Evolutionary conservation across 2,113 vertebrate species (phyloP).

Genomic region (Felis catus): DNA sequence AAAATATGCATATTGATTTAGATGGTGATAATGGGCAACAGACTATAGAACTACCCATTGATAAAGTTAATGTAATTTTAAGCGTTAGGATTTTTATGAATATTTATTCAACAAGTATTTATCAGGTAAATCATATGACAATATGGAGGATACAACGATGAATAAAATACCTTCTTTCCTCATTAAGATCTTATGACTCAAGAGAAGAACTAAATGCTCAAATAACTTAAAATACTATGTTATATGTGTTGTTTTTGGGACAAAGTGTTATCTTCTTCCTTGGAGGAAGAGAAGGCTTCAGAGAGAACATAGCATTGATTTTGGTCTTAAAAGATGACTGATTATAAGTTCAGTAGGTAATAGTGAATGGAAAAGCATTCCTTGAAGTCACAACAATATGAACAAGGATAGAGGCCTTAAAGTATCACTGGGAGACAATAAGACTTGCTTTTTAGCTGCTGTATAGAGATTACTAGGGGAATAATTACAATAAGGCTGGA

Average conservation of each 20-base stretch:
- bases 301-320: slow-evolving; percentile 13
- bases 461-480: background rate
- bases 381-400: slow-evolving; percentile 26
- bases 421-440: background rate
- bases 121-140: slow-evolving; percentile 20
- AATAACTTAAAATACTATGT: slow-evolving; percentile 32
- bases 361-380: background rate
- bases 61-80: slow-evolving; percentile 52
- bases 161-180: slow-evolving; percentile 19
- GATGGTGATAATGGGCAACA: background rate
- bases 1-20: slow-evolving; percentile 25
- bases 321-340: slow-evolving; percentile 20
- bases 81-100: slow-evolving; percentile 6
- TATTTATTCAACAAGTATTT: slow-evolving; percentile 11
- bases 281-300: background rate
- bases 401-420: background rate
- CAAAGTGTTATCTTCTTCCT: background rate
- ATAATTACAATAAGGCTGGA: slow-evolving; percentile 4
- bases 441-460: slow-evolving; percentile 18
- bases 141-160: background rate
- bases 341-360: slow-evolving; percentile 20
- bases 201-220: slow-evolving; percentile 28
- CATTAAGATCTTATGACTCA: slow-evolving; percentile 20
- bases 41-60: background rate
- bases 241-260: background rate